A percentile compares a stretch with the other conserved stretches of the same genome.
phyloP scores from a whole-genome alignment of 2,888 invertebrate species.

The Alentia gelatinosa region DNA sequence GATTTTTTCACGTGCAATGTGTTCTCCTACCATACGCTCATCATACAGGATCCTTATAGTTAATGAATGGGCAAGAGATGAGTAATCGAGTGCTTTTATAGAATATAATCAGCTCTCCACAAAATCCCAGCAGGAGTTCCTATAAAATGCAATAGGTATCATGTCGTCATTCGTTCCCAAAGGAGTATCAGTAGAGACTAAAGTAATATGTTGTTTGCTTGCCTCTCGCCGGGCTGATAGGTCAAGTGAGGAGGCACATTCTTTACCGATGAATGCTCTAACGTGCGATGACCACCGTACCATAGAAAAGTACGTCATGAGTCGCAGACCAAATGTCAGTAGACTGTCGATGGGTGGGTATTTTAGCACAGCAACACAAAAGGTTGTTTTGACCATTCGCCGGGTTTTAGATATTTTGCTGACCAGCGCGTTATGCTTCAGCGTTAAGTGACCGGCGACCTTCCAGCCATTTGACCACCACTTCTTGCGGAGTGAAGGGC shows the following conservation, averaged over 20 bases:
- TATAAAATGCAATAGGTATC: too few relatives aligned
- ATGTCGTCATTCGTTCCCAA: background rate
- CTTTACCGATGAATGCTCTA: background rate
- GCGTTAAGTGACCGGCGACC: background rate
- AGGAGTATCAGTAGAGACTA: background rate
- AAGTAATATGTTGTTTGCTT: background rate
- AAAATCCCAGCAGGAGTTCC: too few relatives aligned
- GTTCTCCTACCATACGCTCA: too few relatives aligned
- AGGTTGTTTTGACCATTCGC: background rate
- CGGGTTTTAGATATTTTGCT: background rate
- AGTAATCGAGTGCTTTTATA: too few relatives aligned
- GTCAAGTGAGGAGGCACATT: slow-evolving; percentile 1
- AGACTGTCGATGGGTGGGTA: background rate
- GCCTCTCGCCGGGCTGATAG: background rate
- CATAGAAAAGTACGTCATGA: background rate
- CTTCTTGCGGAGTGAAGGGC: background rate
- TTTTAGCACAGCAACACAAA: background rate
- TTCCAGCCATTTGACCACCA: background rate
- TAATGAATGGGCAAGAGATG: too few relatives aligned
- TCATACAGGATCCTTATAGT: too few relatives aligned
- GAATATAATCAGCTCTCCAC: too few relatives aligned
- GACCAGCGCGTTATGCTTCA: background rate
- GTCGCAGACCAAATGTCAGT: background rate
- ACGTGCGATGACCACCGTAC: background rate
- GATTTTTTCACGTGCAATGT: too few relatives aligned